Conservation (phyloP, 2,113 vertebrate genomes). For the Pseudonaja textilis region DNA sequence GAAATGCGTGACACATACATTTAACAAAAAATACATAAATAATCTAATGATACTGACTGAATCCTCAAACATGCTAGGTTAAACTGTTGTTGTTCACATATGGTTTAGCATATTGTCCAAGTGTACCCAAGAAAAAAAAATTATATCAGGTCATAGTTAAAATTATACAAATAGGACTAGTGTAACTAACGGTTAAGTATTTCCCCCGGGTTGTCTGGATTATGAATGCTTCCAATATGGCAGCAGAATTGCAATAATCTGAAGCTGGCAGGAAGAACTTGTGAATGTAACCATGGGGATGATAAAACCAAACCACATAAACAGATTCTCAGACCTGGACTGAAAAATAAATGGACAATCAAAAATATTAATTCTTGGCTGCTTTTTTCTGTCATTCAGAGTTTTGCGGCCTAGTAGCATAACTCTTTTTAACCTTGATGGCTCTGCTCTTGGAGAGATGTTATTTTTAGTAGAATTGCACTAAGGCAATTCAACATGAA, state of each 20-base stretch:
- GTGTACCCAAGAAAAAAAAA: not conserved
- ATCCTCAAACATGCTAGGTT: not conserved
- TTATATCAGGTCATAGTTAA: not conserved
- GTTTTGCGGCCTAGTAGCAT: not conserved
- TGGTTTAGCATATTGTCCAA: not conserved
- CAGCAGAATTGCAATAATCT: not conserved
- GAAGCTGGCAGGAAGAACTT: not conserved
- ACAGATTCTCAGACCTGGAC: not conserved
- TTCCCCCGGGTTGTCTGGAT: not conserved
- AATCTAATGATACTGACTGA: not conserved
- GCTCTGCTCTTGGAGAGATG: not conserved
- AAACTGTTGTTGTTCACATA: not conserved
- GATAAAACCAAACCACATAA: not conserved
- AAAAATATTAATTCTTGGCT: not conserved
- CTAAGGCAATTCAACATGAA: not conserved
- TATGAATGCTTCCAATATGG: not conserved
- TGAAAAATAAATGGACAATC: not conserved
- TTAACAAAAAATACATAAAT: not conserved
- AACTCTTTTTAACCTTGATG: not conserved
- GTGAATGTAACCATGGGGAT: not conserved
- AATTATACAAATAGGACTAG: not conserved
- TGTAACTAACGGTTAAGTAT: not conserved
- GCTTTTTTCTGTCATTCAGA: not conserved
- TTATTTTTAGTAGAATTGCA: not conserved
- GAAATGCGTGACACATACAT: not conserved